Conservation (phyloP, 30 jellyfish, hydroid and myxozoan species). For the Aurelia aurita region DNA sequence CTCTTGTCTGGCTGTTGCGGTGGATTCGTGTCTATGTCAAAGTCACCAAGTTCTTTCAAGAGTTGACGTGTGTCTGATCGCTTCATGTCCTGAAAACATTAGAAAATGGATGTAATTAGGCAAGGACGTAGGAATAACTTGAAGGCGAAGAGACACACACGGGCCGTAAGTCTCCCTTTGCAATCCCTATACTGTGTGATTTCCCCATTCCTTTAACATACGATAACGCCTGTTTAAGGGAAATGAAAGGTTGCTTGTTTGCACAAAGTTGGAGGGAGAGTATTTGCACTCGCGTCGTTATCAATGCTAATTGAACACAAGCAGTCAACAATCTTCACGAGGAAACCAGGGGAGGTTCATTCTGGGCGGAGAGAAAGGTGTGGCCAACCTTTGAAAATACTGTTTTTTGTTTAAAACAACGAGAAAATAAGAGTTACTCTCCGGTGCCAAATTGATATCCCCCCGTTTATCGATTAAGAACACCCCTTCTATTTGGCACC, state of each 20-base stretch:
- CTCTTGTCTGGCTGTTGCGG: slow-evolving; percentile 59
- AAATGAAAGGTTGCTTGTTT: background rate
- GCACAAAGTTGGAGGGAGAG: too few relatives aligned
- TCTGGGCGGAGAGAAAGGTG: background rate
- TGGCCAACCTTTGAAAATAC: too few relatives aligned
- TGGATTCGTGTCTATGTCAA: slow-evolving; percentile 50
- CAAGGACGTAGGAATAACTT: background rate
- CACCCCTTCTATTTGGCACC: too few relatives aligned
- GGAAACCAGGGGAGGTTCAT: background rate
- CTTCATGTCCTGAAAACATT: slow-evolving; percentile 59
- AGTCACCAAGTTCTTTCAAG: slow-evolving; percentile 72
- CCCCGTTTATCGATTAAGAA: too few relatives aligned
- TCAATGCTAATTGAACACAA: background rate
- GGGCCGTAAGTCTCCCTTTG: background rate
- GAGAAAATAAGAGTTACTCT: too few relatives aligned
- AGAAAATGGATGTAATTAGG: background rate
- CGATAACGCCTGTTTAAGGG: background rate
- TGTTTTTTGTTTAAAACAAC: too few relatives aligned
- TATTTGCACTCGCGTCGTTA: background rate
- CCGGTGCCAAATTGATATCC: too few relatives aligned
- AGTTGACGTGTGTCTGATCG: slow-evolving; percentile 77
- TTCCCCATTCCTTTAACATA: too few relatives aligned
- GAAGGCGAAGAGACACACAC: background rate
- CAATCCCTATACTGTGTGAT: too few relatives aligned
- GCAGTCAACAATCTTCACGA: slow-evolving; percentile 6